phyloP scores from a whole-genome alignment of 64 coral and sea anemone genomes.

The Dendrophyllia cribrosa region DNA sequence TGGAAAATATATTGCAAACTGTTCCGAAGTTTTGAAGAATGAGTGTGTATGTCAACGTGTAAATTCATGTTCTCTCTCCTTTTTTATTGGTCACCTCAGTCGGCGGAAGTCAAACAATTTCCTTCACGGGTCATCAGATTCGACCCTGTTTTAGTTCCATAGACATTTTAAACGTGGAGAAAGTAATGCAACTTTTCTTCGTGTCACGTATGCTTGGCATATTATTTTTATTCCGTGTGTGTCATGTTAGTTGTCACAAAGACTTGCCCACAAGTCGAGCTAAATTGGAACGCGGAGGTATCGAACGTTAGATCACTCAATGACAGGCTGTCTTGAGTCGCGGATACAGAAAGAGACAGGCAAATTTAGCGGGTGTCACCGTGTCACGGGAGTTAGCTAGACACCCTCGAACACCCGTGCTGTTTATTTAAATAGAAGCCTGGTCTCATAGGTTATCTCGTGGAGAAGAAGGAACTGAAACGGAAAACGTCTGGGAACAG shows the following conservation, averaged over 20 bases:
- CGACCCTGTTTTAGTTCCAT: not conserved
- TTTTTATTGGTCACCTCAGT: not conserved
- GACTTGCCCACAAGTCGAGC: no score
- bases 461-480: no score
- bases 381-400: no score
- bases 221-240: not conserved
- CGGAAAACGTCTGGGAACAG: no score
- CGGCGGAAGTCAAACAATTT: slow-evolving; percentile 8
- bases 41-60: slow-evolving; percentile 14
- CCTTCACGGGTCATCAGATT: slow-evolving; percentile 30
- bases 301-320: no score
- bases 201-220: not conserved
- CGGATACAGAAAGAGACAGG: no score
- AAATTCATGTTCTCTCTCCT: slow-evolving; percentile 29
- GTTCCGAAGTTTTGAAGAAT: not conserved
- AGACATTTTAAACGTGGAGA: not conserved
- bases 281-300: no score
- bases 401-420: no score
- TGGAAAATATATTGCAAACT: not conserved
- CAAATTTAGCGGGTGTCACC: no score
- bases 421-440: no score
- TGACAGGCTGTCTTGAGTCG: no score
- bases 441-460: no score
- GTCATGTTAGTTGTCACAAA: not conserved
- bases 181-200: slow-evolving; percentile 4